Evolutionary conservation across 2,113 vertebrate species (phyloP).

Genomic region (Malurus alboscapulatus): DNA sequence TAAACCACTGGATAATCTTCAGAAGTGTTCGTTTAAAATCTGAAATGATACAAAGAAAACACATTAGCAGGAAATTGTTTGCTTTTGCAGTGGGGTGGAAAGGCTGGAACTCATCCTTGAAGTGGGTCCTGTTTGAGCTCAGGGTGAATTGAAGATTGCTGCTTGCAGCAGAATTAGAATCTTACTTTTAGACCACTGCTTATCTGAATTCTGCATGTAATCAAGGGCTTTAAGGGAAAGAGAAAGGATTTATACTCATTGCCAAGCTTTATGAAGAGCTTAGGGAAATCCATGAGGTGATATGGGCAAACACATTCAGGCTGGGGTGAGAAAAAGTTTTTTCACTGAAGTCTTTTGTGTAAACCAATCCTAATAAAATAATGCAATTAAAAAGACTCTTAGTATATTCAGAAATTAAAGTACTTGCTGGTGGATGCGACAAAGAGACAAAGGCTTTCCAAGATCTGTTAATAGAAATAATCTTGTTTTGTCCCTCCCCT

Average conservation of each 20-base stretch:
- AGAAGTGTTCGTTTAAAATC: background rate
- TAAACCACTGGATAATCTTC: background rate
- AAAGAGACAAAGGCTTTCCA: background rate
- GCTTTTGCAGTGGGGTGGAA: background rate
- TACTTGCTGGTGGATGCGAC: background rate
- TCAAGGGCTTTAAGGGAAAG: background rate
- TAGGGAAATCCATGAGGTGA: background rate
- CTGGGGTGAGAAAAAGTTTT: background rate
- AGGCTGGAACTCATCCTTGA: background rate
- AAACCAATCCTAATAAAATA: background rate
- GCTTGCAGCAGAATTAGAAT: background rate
- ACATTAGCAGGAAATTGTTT: background rate
- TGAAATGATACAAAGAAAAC: background rate
- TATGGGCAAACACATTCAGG: background rate
- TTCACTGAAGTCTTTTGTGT: background rate
- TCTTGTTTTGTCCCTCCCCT: background rate
- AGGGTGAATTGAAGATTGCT: background rate
- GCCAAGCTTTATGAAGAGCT: background rate
- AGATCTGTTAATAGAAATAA: background rate
- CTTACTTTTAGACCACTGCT: background rate
- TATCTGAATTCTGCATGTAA: background rate
- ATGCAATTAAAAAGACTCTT: background rate
- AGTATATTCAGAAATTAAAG: background rate
- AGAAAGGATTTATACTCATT: background rate
- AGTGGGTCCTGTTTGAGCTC: background rate